Evolutionary conservation across 1,140 invertebrate genomes (phyloP), one percentile per base, ranked within the genome.

Genomic region (Caerostris extrusa): DNA sequence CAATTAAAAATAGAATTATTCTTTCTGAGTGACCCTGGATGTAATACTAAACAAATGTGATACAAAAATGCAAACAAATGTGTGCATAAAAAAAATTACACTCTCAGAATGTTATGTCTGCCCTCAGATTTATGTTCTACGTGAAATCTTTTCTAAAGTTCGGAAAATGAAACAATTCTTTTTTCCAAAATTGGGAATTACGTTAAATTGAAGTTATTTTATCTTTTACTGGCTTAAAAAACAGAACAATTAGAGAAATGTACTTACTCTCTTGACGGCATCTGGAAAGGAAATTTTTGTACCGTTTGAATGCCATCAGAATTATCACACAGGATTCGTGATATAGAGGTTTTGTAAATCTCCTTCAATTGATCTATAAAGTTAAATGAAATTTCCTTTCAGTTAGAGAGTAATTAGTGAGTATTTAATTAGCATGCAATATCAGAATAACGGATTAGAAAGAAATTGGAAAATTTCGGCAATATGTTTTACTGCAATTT

Each of bases 271-370:
- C 60, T 10, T 3, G 90, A 91, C 34, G 90, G 55, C 5, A 50
- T 14, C 5, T 58, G 6, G 55, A 91, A 91, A 12, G 90, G 19
- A 60, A 60, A 60, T 67, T 53, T 82, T n/a, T 34, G 71, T 7
- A 91, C n/a, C 17, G 3, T 50, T 3, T 82, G 7, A 5, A 91
- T 10, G 50, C 82, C 56, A 82, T 91, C 90, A 14, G 71, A 91
- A 50, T 81, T 91, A 81, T 91, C 71, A 82, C 90, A 91, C n/a
- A 91, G 8, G n/a, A 91, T 50, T 77, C 90, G 69, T n/a, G 90
- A 69, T 14, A 53, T 19, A 60, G 17, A 58, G 5, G 19, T 50
- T 61, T 82, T 91, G 50, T 91, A 91, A 60, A 91, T 82, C n/a
- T 91, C 90, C 17, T 81, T 82, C n/a, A 91, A 17, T 50, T 91